Percentiles rank a stretch among this genome's conserved stretches.
Conservation (phyloP, 2,113 vertebrate species). For the Eolophus roseicapilla region DNA sequence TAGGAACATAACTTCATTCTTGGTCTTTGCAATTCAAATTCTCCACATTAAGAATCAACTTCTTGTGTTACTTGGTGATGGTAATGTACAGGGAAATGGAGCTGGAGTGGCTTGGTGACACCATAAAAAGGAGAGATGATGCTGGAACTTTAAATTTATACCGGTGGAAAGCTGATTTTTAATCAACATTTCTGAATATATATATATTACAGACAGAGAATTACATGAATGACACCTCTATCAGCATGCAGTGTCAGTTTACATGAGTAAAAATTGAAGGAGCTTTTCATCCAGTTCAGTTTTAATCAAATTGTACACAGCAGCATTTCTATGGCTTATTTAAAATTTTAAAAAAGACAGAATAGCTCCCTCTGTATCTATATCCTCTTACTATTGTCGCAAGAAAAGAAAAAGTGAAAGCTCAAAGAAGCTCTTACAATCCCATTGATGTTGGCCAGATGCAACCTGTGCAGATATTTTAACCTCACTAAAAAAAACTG, state of each 20-base stretch:
- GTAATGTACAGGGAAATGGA: neutral
- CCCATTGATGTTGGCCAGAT: conserved; percentile 59
- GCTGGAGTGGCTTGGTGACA: neutral
- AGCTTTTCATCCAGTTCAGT: conserved; percentile 21
- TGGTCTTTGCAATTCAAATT: neutral
- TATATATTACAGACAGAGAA: neutral
- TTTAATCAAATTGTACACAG: conserved; percentile 74
- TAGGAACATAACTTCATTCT: neutral
- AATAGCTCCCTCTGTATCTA: conserved; percentile 50
- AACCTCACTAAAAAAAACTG: conserved; percentile 53
- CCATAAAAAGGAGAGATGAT: neutral
- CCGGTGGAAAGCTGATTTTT: neutral
- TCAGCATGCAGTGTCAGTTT: neutral
- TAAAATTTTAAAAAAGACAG: conserved; percentile 68
- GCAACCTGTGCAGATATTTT: conserved; percentile 67
- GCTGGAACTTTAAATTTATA: neutral
- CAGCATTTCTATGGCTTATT: conserved; percentile 60
- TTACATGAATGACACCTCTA: neutral
- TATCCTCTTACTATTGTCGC: conserved; percentile 37
- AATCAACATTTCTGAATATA: neutral
- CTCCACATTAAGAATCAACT: neutral
- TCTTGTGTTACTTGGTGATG: neutral
- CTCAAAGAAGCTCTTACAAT: conserved; percentile 49
- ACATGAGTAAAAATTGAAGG: neutral
- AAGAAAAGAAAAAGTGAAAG: conserved; percentile 63